phyloP scores from a whole-genome alignment of 2,113 vertebrate genomes.

The Festucalex cinctus region DNA sequence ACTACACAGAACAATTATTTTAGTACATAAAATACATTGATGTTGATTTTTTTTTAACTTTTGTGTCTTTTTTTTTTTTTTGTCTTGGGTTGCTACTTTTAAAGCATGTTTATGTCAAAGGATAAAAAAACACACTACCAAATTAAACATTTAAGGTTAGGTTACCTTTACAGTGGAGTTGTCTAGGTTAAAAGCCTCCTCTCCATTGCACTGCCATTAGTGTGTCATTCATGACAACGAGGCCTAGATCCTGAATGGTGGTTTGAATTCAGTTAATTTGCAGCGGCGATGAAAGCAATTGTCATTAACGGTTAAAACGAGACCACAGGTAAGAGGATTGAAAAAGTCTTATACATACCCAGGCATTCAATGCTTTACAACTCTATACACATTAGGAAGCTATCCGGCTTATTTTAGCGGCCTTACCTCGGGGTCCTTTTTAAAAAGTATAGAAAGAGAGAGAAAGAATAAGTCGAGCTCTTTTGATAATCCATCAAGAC shows the following conservation, averaged over 20 bases:
- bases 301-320: slow-evolving; percentile 68
- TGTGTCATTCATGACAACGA: slow-evolving; percentile 87
- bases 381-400: slow-evolving; percentile 82
- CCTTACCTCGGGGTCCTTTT: slow-evolving; percentile 85
- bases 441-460: slow-evolving; percentile 82
- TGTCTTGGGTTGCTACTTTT: slow-evolving; percentile 61
- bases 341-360: slow-evolving; percentile 82
- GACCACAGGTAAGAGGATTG: slow-evolving; percentile 77
- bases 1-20: slow-evolving; percentile 72
- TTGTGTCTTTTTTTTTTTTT: slow-evolving; percentile 50
- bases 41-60: slow-evolving; percentile 54
- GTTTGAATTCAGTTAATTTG: slow-evolving; percentile 91
- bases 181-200: slow-evolving; percentile 97
- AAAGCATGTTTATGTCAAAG: slow-evolving; percentile 80
- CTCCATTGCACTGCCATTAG: slow-evolving; percentile 88
- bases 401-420: slow-evolving; percentile 83
- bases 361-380: slow-evolving; percentile 77
- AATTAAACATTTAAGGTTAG: slow-evolving; percentile 96
- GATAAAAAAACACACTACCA: slow-evolving; percentile 83
- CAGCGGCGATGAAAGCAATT: slow-evolving; percentile 75
- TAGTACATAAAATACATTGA: slow-evolving; percentile 67
- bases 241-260: slow-evolving; percentile 89
- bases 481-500: slow-evolving; percentile 77
- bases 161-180: slow-evolving; percentile 96
- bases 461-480: slow-evolving; percentile 81